Evolutionary conservation across 2,797 vertebrate genomes (phyloP), one percentile per base, ranked within the genome.

Genomic region (Schizothorax lantsangensis): DNA sequence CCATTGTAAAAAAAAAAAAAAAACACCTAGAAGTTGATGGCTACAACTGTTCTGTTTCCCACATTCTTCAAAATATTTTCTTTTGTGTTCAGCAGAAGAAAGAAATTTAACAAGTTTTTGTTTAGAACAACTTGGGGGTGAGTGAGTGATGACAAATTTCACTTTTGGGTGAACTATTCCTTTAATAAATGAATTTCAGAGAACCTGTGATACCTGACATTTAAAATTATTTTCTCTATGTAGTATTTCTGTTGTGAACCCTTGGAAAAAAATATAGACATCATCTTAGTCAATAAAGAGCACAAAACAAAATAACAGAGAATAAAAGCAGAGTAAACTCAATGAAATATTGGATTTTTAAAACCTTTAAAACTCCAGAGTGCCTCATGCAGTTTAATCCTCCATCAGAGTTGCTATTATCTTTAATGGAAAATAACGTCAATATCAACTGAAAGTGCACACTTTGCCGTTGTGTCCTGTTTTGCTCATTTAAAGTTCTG

Each of bases 321-420:
- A 68, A 81, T 81, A 81, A 81, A 81, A 49, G 57, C 0, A 2
- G 30, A 64, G 36, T 54, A 66, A 71, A 79, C 62, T 85, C 59
- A 54, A 77, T 79, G 78, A 74, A 81, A 86, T 71, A 71, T 64
- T 81, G 69, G 57, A 62, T 77, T 77, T 83, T 83, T 87, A 8
- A 64, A 69, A 77, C 79, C 62, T 82, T 77, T 47, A 43, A 38
- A 83, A 59, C 52, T 68, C 57, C 47, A 54, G n/a, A 81, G 45
- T 64, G 52, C 81, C 66, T 54, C 17, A 54, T 72, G 66, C 47
- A 38, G 81, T 82, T 40, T 81, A 68, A 68, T 68, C 62, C 79
- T 81, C 43, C 26, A 23, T 81, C 30, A 47, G 79, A 82, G 47
- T 57, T 54, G 33, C 66, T 66, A 82, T 71, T 72, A 82, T 71